Conservation (phyloP, 2,113 vertebrate genomes). For the Lepidothrix coronata region DNA sequence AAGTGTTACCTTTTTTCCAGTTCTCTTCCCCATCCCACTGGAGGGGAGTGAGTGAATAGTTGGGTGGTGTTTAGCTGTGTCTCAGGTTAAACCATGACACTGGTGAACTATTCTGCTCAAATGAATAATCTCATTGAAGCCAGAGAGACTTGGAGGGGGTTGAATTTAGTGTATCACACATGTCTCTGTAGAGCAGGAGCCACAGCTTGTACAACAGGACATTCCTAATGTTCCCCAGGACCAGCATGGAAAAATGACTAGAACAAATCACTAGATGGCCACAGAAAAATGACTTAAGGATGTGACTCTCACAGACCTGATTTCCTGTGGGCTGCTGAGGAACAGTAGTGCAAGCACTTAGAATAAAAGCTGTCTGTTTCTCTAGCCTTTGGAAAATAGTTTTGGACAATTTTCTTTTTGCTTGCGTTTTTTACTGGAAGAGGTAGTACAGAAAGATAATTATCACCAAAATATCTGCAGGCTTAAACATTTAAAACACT, state of each 20-base stretch:
- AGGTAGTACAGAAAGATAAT: not conserved
- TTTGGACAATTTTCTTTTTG: not conserved
- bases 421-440: not conserved
- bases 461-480: not conserved
- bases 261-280: not conserved
- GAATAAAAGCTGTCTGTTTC: constrained; percentile 49
- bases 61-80: not conserved
- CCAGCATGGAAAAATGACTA: not conserved
- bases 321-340: constrained; percentile 36
- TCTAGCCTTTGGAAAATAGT: not conserved
- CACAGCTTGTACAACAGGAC: not conserved
- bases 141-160: not conserved
- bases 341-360: not conserved
- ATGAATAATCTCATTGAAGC: constrained; percentile 16
- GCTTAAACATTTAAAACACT: not conserved
- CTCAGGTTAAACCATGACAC: not conserved
- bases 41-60: not conserved
- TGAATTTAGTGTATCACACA: constrained; percentile 25
- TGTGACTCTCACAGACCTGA: constrained; percentile 52
- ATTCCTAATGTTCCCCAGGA: not conserved
- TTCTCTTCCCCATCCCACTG: not conserved
- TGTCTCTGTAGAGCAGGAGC: not conserved
- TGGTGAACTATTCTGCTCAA: not conserved
- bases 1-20: not conserved
- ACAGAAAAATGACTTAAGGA: constrained; percentile 51